Evolutionary conservation across 2,888 invertebrate species (phyloP), one percentile per base, ranked within the genome.

Genomic region (Lasioglossum calceatum): DNA sequence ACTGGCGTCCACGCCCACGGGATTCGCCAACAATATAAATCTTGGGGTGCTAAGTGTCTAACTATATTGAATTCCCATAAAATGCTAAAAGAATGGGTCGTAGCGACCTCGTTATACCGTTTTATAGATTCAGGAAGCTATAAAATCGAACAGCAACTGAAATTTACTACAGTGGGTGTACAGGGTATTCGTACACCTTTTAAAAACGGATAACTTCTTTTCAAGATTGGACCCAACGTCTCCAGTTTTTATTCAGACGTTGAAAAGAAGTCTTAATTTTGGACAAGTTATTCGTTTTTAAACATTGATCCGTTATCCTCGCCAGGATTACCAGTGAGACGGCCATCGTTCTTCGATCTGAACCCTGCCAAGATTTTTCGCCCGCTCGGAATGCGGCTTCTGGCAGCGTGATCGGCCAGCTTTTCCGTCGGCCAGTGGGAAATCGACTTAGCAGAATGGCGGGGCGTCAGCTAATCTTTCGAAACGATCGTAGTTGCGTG

Each of bases 401-500:
- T 14, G 23, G 54, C 8, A 54, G 8, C 23, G 23, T 27, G 7
- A 61, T 14, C 12, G 27, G 27, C 58, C n/a, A 27, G 27, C n/a
- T 36, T 36, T 84, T 81, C 81, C 81, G 71, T 81, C 75, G 77
- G 72, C 8, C 61, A 50, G 42, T 10, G n/a, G 7, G 50, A 71
- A 64, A 27, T 54, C 72, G 80, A 86, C 86, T 86, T 84, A 81
- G n/a, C 77, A 44, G 47, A 16, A 58, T 58, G 77, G 58, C 72
- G 44, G 36, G n/a, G 27, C 64, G 50, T 19, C 50, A 36, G 81
- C 74, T 93, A 93, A 94, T 93, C 93, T 92, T 85, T 84, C 88
- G 85, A 89, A 89, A 89, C 92, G 92, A 93, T 93, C 93, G 92
- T 91, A 84, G 84, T 83, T 54, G 86, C 89, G 82, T 86, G 83